Base-by-base conservation (phyloP, 2,888 invertebrate species). In the Pollenia griseotomentosa region DNA sequence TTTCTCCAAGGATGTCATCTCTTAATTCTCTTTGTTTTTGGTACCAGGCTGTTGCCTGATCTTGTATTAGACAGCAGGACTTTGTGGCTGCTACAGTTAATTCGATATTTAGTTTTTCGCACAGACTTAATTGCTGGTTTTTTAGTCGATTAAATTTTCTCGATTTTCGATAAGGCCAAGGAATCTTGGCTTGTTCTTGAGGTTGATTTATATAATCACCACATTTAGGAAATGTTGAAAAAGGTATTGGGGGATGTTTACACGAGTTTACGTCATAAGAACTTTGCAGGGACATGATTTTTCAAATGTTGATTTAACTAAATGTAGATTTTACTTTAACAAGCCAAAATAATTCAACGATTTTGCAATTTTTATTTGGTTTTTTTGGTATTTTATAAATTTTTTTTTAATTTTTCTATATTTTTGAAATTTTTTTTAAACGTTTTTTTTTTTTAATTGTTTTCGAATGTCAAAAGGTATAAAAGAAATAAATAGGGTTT, bases 11-110 rank as follows among this genome's bases (percentile, higher is more conserved):
- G 57, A 59, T 16, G 57, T 23, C 57, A 6, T 10, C 61, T 63
- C 23, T 65, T 23, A 61, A 6, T 10, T 61, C 14, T 48, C 80
- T 83, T 75, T 89, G 88, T 4, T 61, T 2, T 23, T 77, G 51
- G 57, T 83, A 89, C 89, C 88, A 89, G 19, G 59, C 16, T 5
- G 88, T 88, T n/a, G 87, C 88, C 2, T 63, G 79, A 46, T 89
- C 89, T 42, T 86, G 53, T 16, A 87, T 80, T n/a, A 82, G 83
- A 55, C 82, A 84, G 42, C 83, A 74, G 0, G 88, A 86, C 33
- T 87, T 88, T 8, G 77, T 53, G 2, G 85, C 63, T 14, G 84
- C 84, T n/a, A 78, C 33, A 12, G 16, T 14, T 23, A 82, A 23
- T 11, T 77, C 59, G 23, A n/a, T 14, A 48, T 66, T 42, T 1